Percentiles rank a stretch among this genome's conserved stretches.
phyloP scores from a whole-genome alignment of 2,113 vertebrate genomes.

The Artemisiospiza belli region DNA sequence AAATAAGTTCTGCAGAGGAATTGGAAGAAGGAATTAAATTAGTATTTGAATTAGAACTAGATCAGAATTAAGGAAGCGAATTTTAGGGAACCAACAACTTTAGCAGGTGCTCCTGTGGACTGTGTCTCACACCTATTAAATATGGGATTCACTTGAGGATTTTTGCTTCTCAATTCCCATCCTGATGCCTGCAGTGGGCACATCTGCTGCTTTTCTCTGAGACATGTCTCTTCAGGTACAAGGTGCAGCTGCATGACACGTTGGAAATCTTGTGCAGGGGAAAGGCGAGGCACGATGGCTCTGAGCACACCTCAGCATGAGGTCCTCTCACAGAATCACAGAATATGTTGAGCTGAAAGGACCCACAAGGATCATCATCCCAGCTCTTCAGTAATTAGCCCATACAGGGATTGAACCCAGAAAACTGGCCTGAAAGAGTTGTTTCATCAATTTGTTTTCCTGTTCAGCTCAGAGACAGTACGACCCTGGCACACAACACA shows the following conservation, averaged over 20 bases:
- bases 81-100: neutral
- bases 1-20: conserved; percentile 20
- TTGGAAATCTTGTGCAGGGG: neutral
- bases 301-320: neutral
- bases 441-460: neutral
- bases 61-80: neutral
- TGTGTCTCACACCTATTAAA: neutral
- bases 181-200: neutral
- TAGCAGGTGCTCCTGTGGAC: neutral
- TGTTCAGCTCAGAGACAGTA: neutral
- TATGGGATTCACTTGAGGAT: neutral
- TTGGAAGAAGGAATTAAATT: conserved; percentile 30
- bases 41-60: neutral
- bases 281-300: fast-evolving
- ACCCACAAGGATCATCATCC: neutral
- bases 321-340: neutral
- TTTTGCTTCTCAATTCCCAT: neutral
- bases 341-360: neutral
- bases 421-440: neutral
- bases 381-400: neutral
- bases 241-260: fast-evolving
- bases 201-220: neutral
- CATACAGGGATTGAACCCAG: neutral
- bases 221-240: neutral
- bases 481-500: neutral